Conservation (phyloP, 2,113 vertebrate genomes). For the Saccopteryx leptura region DNA sequence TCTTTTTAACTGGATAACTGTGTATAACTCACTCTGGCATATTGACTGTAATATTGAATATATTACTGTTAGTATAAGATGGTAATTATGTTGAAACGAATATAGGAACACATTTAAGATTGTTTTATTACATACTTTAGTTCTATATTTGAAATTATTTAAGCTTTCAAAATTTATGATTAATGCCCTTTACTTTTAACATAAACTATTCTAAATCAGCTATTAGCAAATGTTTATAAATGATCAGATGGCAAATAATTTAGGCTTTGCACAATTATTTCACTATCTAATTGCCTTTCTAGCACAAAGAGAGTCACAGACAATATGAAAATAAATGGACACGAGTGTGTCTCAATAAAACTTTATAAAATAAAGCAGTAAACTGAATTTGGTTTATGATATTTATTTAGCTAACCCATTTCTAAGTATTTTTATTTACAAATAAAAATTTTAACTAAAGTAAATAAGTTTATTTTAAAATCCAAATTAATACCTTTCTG, state of each 20-base stretch:
- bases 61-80: neutral
- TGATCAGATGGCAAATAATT: neutral
- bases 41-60: neutral
- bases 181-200: neutral
- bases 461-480: slow-evolving; percentile 20
- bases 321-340: neutral
- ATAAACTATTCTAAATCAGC: slow-evolving; percentile 13
- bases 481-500: neutral
- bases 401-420: neutral
- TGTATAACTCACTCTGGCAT: neutral
- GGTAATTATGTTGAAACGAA: neutral
- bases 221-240: neutral
- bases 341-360: neutral
- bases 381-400: neutral
- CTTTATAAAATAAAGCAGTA: neutral
- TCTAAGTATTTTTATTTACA: slow-evolving; percentile 31
- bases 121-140: neutral
- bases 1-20: neutral
- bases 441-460: neutral
- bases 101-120: neutral
- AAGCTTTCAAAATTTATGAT: neutral
- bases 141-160: neutral
- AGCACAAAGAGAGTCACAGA: neutral
- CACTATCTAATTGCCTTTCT: neutral
- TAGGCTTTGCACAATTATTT: neutral